These are phyloP conservation scores for Herminia tarsipennalis DNA, from an alignment of 2,888 invertebrate genomes.

Conservation along the genomic window DNA sequence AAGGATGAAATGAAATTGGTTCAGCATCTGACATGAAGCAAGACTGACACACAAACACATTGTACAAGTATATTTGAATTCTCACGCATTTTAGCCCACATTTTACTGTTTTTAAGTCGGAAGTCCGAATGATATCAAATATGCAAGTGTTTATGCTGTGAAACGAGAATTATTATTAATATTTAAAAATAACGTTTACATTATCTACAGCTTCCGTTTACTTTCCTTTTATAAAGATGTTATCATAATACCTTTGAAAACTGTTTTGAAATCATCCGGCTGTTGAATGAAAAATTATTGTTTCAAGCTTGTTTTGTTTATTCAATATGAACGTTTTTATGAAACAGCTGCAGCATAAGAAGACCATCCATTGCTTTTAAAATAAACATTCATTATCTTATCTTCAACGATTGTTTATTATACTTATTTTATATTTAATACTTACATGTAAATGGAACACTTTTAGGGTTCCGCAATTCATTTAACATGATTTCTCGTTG, in stretches of 20 bases:
- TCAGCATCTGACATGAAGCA: no score
- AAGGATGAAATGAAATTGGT: no score
- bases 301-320: slow-evolving; percentile 45
- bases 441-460: slow-evolving; percentile 16
- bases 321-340: slow-evolving; percentile 27
- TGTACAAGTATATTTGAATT: neutral
- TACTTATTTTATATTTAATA: slow-evolving; percentile 19
- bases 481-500: slow-evolving; percentile 5
- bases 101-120: neutral
- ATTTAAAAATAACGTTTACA: slow-evolving; percentile 30
- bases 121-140: neutral
- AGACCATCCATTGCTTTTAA: slow-evolving; percentile 23
- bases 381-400: slow-evolving; percentile 30
- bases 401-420: slow-evolving; percentile 20
- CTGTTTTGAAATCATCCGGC: slow-evolving; percentile 62
- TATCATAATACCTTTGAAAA: slow-evolving; percentile 59
- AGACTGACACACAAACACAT: neutral
- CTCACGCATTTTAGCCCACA: neutral
- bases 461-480: no score
- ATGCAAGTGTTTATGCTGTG: slow-evolving; percentile 1
- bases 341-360: slow-evolving; percentile 21
- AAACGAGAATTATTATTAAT: slow-evolving; percentile 7
- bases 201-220: slow-evolving; percentile 53
- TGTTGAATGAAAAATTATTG: slow-evolving; percentile 53
- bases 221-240: slow-evolving; percentile 52